Percentiles rank a stretch among this genome's conserved stretches.
Conservation (phyloP, 2,113 vertebrate species). For the Aegithalos caudatus region DNA sequence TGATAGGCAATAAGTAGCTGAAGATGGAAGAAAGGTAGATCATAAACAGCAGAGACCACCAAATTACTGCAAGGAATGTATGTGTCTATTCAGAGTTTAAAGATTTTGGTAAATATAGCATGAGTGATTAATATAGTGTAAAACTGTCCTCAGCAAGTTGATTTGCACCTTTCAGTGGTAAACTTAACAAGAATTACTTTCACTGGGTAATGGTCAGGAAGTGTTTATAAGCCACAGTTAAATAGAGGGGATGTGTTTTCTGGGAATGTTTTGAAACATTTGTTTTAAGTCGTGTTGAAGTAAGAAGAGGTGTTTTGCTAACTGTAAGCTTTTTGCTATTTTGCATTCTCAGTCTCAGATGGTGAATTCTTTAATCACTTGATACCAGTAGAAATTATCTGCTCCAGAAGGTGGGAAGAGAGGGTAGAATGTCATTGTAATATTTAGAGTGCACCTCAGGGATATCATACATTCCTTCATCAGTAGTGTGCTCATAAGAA, state of each 20-base stretch:
- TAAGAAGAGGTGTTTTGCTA: background rate
- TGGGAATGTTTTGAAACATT: background rate
- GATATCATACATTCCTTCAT: background rate
- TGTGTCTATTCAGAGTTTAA: background rate
- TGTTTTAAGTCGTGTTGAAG: background rate
- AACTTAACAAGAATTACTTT: background rate
- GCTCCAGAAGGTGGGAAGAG: background rate
- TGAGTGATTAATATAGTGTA: background rate
- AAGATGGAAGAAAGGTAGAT: background rate
- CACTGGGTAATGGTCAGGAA: background rate
- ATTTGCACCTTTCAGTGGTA: background rate
- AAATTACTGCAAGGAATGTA: background rate
- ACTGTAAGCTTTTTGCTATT: background rate
- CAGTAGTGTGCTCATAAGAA: background rate
- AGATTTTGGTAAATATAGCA: background rate
- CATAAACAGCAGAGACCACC: background rate
- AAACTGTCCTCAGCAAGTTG: background rate
- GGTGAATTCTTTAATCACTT: background rate
- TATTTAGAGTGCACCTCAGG: background rate
- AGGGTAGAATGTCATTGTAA: background rate
- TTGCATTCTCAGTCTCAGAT: background rate
- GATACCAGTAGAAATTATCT: background rate
- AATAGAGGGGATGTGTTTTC: background rate
- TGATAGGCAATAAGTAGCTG: slow-evolving; percentile 3
- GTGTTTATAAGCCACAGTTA: background rate